A percentile compares a stretch with the other conserved stretches of the same genome.
These are phyloP conservation scores for Prinia subflava DNA, from an alignment of 2,113 vertebrate genomes.

Conservation along the genomic window DNA sequence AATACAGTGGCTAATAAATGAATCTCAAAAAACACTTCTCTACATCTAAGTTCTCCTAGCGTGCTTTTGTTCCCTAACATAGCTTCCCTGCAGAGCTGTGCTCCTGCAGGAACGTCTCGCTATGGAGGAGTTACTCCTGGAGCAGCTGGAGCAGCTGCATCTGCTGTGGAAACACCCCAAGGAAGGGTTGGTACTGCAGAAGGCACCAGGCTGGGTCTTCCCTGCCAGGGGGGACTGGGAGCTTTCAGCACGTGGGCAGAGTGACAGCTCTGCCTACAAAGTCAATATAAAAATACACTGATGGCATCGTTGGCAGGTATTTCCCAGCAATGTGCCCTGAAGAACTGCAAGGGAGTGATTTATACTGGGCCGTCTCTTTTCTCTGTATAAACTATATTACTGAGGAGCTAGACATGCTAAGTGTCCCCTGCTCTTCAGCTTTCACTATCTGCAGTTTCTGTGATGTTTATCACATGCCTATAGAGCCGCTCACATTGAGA, in stretches of 20 bases:
- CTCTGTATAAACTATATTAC: not conserved
- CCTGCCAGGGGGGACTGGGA: not conserved
- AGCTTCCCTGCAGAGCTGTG: not conserved
- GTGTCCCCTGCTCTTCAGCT: not conserved
- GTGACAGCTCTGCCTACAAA: not conserved
- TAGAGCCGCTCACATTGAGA: not conserved
- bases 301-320: not conserved
- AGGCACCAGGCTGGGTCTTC: not conserved
- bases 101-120: not conserved
- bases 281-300: not conserved
- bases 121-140: not conserved
- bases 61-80: not conserved
- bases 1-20: not conserved
- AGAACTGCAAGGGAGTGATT: slow-evolving; percentile 7
- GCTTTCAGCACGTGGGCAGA: not conserved
- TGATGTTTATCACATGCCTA: slow-evolving; percentile 12
- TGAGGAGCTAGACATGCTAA: not conserved
- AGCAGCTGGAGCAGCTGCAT: not conserved
- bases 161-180: not conserved
- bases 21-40: not conserved
- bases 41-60: not conserved
- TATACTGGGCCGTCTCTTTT: not conserved
- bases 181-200: not conserved
- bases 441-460: not conserved
- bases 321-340: not conserved